These are phyloP conservation scores for Callyntrura guangdongensis DNA, from an alignment of 2,888 invertebrate genomes.

Conservation along the genomic window DNA sequence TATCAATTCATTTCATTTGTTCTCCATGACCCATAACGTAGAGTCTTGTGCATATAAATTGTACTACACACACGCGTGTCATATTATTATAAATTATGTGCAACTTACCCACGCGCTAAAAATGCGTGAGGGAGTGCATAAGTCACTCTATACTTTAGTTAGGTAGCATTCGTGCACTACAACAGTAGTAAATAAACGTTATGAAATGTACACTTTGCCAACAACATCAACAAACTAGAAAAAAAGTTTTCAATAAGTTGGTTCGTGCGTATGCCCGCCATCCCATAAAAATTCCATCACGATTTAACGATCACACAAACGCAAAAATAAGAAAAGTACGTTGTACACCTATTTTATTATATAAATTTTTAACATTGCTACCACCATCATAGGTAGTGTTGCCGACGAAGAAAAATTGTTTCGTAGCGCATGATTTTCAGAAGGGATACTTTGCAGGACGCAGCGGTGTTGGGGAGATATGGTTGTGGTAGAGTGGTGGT, in stretches of 20 bases:
- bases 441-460: constrained; percentile 18
- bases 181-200: not conserved
- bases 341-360: constrained; percentile 2
- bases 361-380: not conserved
- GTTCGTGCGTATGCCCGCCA: not conserved
- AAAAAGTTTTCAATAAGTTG: constrained; percentile 30
- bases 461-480: no score
- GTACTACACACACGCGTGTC: not conserved
- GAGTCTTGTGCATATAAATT: no score
- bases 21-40: no score
- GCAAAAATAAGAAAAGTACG: constrained; percentile 29
- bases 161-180: no score
- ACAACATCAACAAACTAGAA: no score
- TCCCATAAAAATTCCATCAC: constrained; percentile 29
- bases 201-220: constrained; percentile 24
- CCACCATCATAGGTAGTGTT: not conserved
- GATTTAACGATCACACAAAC: constrained; percentile 38
- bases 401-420: no score
- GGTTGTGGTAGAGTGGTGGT: no score
- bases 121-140: constrained; percentile 29
- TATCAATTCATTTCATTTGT: not conserved
- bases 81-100: no score
- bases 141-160: no score
- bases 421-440: constrained; percentile 33
- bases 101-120: constrained; percentile 42